phyloP scores from a whole-genome alignment of 2,888 invertebrate species.

The Mythimna vitellina region DNA sequence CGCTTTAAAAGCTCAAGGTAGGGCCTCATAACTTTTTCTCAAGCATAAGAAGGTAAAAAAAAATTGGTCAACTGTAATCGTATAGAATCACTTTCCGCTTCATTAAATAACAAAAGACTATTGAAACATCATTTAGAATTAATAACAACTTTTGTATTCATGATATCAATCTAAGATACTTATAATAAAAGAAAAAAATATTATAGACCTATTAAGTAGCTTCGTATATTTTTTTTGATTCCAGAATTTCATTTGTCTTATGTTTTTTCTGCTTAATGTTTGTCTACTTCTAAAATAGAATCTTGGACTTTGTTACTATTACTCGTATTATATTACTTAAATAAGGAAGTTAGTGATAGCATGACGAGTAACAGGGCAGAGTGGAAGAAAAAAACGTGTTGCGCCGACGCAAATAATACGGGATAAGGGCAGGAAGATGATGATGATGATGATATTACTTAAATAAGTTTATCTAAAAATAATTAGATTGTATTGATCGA shows the following conservation, averaged over 20 bases:
- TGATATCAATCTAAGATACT: background rate
- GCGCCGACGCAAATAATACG: too few species aligned
- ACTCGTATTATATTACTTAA: too few species aligned
- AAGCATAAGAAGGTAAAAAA: too few species aligned
- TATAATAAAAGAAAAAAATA: too few species aligned
- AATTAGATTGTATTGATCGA: background rate
- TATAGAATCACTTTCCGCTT: background rate
- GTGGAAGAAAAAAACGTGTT: too few species aligned
- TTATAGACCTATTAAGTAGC: background rate
- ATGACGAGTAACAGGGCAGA: too few species aligned
- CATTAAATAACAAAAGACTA: slow-evolving; percentile 19
- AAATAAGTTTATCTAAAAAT: too few species aligned
- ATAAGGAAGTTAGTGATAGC: too few species aligned
- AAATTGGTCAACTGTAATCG: slow-evolving; percentile 12
- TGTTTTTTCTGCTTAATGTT: background rate
- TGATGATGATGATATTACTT: too few species aligned
- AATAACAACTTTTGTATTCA: slow-evolving; percentile 12
- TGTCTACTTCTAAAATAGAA: background rate
- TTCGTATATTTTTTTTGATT: background rate
- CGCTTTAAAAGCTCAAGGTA: too few species aligned
- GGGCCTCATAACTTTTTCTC: too few species aligned
- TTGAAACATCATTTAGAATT: slow-evolving; percentile 12
- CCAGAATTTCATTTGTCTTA: background rate
- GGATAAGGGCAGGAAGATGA: too few species aligned
- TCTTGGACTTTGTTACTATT: background rate